These are phyloP conservation scores for Protobothrops mucrosquamatus DNA, from an alignment of 2,113 vertebrate genomes.

Conservation along the genomic window DNA sequence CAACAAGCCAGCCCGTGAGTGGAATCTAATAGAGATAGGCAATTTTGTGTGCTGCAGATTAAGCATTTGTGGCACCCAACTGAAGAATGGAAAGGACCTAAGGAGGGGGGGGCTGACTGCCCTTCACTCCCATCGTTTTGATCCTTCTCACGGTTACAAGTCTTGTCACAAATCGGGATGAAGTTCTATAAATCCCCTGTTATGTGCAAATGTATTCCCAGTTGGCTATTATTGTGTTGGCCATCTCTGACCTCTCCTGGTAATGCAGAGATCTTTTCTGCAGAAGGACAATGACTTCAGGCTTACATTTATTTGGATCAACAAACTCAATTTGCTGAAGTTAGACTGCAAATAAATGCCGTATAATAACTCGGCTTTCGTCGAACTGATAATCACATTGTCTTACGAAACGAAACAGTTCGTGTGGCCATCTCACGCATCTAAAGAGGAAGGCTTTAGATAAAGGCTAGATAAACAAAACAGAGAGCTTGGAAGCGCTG, in stretches of 20 bases:
- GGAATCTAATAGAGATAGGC: not conserved
- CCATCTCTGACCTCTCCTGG: not conserved
- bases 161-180: not conserved
- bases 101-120: not conserved
- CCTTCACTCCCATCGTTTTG: not conserved
- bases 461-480: not conserved
- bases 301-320: not conserved
- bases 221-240: not conserved
- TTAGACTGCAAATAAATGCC: not conserved
- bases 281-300: not conserved
- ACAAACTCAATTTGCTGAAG: not conserved
- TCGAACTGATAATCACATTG: not conserved
- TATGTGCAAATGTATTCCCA: not conserved
- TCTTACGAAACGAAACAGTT: not conserved
- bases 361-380: not conserved
- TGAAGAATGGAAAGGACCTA: not conserved
- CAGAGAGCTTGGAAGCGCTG: not conserved
- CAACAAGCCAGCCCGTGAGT: not conserved
- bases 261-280: not conserved
- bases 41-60: not conserved
- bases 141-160: not conserved
- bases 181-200: not conserved
- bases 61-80: not conserved
- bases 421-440: not conserved
- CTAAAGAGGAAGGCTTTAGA: not conserved